Evolutionary conservation across 2,797 vertebrate species (phyloP).

Genomic region (Acanthopagrus latus): DNA sequence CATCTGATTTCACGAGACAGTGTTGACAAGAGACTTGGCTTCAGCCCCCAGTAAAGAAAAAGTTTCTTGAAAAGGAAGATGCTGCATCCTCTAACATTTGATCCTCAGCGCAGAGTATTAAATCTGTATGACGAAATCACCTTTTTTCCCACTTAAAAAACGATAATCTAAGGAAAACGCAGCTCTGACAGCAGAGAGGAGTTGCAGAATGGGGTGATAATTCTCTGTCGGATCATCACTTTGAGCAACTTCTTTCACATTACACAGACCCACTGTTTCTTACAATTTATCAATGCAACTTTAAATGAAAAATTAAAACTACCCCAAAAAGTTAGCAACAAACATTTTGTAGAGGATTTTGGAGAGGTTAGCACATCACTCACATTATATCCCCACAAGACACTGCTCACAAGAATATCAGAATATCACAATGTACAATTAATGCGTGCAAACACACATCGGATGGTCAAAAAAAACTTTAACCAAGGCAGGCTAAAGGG

Average conservation of each 20-base stretch:
- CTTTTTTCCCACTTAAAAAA: too few species aligned
- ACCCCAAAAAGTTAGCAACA: slow-evolving; percentile 11
- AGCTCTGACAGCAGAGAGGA: background rate
- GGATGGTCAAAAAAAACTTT: slow-evolving; percentile 65
- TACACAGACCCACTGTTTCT: background rate
- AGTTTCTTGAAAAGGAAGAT: slow-evolving; percentile 9
- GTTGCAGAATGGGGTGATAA: background rate
- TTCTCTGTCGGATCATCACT: background rate
- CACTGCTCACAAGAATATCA: slow-evolving; percentile 50
- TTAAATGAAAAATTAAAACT: background rate
- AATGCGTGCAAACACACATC: slow-evolving; percentile 60
- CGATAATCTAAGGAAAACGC: background rate
- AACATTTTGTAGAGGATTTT: slow-evolving; percentile 20
- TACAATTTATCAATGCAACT: background rate
- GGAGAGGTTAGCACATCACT: slow-evolving; percentile 11
- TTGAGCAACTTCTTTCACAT: background rate
- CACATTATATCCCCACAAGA: slow-evolving; percentile 41
- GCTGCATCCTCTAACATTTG: slow-evolving; percentile 5
- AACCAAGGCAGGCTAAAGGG: slow-evolving; percentile 83
- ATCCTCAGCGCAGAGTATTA: background rate
- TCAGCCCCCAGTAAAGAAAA: slow-evolving; percentile 11
- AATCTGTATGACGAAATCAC: background rate
- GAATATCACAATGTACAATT: slow-evolving; percentile 51
- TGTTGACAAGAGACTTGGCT: slow-evolving; percentile 61
- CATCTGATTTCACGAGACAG: slow-evolving; percentile 76